phyloP scores from a whole-genome alignment of 92 coral and sea anemone genomes.

The Palythoa caribaeorum region DNA sequence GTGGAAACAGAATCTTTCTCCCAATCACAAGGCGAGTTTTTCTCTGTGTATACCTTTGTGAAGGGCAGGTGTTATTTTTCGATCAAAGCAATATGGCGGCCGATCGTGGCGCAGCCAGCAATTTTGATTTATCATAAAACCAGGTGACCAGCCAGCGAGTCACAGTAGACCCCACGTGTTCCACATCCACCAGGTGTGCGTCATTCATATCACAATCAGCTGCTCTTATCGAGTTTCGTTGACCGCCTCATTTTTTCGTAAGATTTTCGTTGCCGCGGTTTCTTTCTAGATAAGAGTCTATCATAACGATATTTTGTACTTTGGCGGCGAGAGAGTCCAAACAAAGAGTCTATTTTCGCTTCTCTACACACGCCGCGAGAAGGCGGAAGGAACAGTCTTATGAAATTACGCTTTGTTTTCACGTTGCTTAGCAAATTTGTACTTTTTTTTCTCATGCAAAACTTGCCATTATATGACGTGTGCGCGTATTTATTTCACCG shows the following conservation, averaged over 20 bases:
- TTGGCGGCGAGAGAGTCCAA: slow-evolving; percentile 21
- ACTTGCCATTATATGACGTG: slow-evolving; percentile 68
- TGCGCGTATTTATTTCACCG: slow-evolving; percentile 70
- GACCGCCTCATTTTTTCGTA: slow-evolving; percentile 73
- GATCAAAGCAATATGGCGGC: slow-evolving; percentile 67
- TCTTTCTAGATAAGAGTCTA: slow-evolving; percentile 35
- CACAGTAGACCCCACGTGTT: slow-evolving; percentile 91
- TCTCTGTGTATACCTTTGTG: slow-evolving; percentile 53
- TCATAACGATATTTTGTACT: slow-evolving; percentile 3
- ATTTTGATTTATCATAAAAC: slow-evolving; percentile 74
- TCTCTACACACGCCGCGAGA: slow-evolving; percentile 1
- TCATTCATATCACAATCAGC: slow-evolving; percentile 70
- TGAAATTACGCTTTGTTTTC: slow-evolving; percentile 22
- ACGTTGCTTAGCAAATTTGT: slow-evolving; percentile 48
- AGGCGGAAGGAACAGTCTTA: not conserved
- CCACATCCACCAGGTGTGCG: slow-evolving; percentile 91
- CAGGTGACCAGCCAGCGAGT: slow-evolving; percentile 83
- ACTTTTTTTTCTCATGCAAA: slow-evolving; percentile 68
- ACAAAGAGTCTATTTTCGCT: slow-evolving; percentile 21
- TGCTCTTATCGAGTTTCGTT: slow-evolving; percentile 39
- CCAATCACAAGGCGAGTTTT: slow-evolving; percentile 71
- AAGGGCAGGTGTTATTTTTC: slow-evolving; percentile 86
- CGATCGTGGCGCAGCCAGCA: slow-evolving; percentile 49
- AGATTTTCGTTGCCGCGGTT: slow-evolving; percentile 90
- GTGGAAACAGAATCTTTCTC: slow-evolving; percentile 69